Evolutionary conservation across 2,888 invertebrate genomes (phyloP).

Genomic region (Stenchaetothrips biformis): DNA sequence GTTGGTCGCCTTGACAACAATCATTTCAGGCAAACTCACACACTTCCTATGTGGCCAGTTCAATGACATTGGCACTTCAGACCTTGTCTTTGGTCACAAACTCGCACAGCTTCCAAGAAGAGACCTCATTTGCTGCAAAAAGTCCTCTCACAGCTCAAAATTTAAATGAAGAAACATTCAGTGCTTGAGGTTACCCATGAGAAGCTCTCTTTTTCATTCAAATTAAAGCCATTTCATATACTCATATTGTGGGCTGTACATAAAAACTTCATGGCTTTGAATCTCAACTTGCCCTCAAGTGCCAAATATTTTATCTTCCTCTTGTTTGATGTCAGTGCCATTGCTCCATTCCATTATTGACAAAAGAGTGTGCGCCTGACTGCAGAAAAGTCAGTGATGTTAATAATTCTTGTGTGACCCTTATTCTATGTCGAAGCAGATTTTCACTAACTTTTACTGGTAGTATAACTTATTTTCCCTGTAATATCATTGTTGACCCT

Average conservation of each 20-base stretch:
- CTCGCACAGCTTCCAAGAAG: background rate
- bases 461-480: no score
- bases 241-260: background rate
- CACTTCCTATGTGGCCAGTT: constrained; percentile 5
- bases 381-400: no score
- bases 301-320: background rate
- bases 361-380: no score
- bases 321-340: background rate
- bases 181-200: background rate
- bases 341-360: background rate
- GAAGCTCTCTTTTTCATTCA: background rate
- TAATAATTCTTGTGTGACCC: no score
- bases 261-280: background rate
- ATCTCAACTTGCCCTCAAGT: constrained; percentile 2
- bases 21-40: background rate
- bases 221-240: background rate
- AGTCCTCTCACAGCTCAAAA: constrained; percentile 11
- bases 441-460: no score
- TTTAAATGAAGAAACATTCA: background rate
- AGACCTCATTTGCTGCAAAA: background rate
- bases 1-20: background rate
- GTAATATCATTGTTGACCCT: no score
- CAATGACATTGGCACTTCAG: constrained; percentile 2
- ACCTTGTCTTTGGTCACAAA: no score
- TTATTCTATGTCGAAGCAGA: no score